phyloP scores from a whole-genome alignment of 2,113 vertebrate genomes.

The Sander lucioperca region DNA sequence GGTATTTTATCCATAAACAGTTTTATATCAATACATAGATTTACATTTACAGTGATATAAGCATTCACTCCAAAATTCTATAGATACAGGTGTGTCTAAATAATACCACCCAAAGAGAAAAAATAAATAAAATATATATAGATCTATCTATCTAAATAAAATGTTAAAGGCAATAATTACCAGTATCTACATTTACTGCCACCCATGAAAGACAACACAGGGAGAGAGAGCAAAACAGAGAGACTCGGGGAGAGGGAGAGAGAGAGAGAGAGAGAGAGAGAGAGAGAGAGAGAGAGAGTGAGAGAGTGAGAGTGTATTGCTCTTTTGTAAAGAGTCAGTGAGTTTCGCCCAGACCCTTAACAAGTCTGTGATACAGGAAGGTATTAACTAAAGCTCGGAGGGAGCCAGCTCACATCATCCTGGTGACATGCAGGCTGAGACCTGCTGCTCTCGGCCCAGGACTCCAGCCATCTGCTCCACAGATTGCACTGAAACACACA shows the following conservation, averaged over 20 bases:
- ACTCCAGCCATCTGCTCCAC: slow-evolving; percentile 88
- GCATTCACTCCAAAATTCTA: not conserved
- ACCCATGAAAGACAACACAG: slow-evolving; percentile 10
- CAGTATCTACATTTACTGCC: slow-evolving; percentile 46
- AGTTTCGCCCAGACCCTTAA: slow-evolving; percentile 75
- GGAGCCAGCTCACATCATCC: slow-evolving; percentile 73
- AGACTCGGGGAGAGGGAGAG: not conserved
- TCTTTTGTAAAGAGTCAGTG: slow-evolving; percentile 52
- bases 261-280: slow-evolving; percentile 7
- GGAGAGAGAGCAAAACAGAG: slow-evolving; percentile 21
- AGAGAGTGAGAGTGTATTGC: slow-evolving; percentile 30
- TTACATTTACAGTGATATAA: not conserved
- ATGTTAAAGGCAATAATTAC: slow-evolving; percentile 30
- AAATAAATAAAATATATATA: not conserved
- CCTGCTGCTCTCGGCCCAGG: slow-evolving; percentile 83
- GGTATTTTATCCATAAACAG: not conserved
- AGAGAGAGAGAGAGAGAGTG: not conserved
- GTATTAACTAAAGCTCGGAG: slow-evolving; percentile 79
- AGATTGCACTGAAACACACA: slow-evolving; percentile 81
- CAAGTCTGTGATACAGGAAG: slow-evolving; percentile 76
- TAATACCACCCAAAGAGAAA: not conserved
- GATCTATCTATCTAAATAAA: not conserved
- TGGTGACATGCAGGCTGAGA: slow-evolving; percentile 78
- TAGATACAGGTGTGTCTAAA: slow-evolving; percentile 6
- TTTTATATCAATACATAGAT: not conserved